Base-by-base conservation (phyloP, 2,113 vertebrate species). In the Pedetes capensis region DNA sequence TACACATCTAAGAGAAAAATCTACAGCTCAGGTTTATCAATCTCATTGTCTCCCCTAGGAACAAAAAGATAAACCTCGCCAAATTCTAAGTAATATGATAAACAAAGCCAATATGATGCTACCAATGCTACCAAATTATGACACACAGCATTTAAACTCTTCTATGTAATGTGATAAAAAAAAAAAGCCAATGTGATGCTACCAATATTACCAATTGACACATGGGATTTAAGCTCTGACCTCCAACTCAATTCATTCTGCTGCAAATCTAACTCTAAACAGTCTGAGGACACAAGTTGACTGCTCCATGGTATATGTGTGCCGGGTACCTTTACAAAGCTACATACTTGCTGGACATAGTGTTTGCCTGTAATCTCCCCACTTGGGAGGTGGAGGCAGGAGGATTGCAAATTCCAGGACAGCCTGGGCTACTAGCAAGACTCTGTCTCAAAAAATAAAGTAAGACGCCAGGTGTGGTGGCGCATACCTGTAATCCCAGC, bases 271-370 rank as follows among this genome's bases (percentile, higher is more conserved):
- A 80, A 59, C 39, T 80, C 37, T 34, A 74, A 81, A 68, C 34
- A 72, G 32, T 66, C 29, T 61, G 39, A n/a, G 14, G 63, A 44
- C 49, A 37, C 42, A 93, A n/a, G 53, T 55, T 69, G 81, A 66
- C 82, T 93, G 32, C 42, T 91, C 51, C 34, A 59, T 42, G 27
- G 64, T 84, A 75, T 25, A 37, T 74, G 9, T 81, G 34, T 89
- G 87, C 76, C 42, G 90, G 57, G 47, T 66, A 93, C 55, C 42
- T 95, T 88, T 55, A 81, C 83, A 89, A 96, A 90, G 64, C 63
- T 64, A 61, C 64, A 57, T 47, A 80, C 34, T 29, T 13, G 44
- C n/a, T 51, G 47, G n/a, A 51, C 6, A 1, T 39, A 27, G 51
- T 1, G n/a, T 11, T 25, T n/a, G n/a, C n/a, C n/a, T n/a, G n/a